Evolutionary conservation across 2,113 vertebrate species (phyloP).

Genomic region (Corythornis vintsioides): DNA sequence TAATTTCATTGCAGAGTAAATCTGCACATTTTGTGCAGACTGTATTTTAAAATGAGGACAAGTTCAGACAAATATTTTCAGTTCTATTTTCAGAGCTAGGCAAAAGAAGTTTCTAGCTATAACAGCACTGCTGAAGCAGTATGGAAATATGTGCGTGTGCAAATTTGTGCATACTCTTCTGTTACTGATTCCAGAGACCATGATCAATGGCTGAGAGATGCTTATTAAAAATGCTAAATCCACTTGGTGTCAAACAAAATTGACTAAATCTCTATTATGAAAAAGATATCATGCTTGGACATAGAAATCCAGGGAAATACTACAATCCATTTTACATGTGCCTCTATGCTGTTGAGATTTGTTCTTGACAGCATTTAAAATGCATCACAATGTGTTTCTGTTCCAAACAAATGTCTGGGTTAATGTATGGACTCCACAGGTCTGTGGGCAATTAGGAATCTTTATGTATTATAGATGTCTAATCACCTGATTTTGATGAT

Average conservation of each 20-base stretch:
- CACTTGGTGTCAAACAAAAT: not conserved
- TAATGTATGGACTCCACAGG: not conserved
- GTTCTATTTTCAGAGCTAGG: not conserved
- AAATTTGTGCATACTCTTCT: not conserved
- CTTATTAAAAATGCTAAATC: not conserved
- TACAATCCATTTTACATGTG: not conserved
- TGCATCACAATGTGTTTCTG: not conserved
- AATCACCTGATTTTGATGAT: not conserved
- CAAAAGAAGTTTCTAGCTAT: not conserved
- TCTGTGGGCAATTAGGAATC: not conserved
- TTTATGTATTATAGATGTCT: not conserved
- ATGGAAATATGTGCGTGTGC: not conserved
- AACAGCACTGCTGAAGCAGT: not conserved
- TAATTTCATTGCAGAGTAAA: not conserved
- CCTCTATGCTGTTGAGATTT: not conserved
- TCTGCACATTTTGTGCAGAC: not conserved
- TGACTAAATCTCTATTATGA: not conserved
- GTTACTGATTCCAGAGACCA: not conserved
- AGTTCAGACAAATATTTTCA: not conserved
- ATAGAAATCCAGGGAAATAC: not conserved
- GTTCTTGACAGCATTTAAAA: not conserved
- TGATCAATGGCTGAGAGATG: not conserved
- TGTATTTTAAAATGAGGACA: not conserved
- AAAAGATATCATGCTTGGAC: not conserved
- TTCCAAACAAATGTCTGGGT: not conserved